Conservation (phyloP, 2,113 vertebrate species). For the Hyaena hyaena region DNA sequence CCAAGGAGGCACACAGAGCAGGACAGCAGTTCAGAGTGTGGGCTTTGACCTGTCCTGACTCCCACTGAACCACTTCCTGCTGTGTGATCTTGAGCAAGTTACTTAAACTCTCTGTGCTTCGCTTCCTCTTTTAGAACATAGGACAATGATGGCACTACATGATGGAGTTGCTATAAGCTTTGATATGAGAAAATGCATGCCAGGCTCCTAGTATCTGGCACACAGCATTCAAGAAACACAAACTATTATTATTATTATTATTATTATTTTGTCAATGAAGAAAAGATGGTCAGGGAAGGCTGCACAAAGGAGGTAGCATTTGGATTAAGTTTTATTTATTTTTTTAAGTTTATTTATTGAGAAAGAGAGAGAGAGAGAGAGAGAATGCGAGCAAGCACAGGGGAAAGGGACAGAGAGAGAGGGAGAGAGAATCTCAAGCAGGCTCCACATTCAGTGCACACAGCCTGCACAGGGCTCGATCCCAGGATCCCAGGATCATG, state of each 20-base stretch:
- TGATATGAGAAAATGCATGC: not conserved
- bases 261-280: not conserved
- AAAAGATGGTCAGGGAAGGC: not conserved
- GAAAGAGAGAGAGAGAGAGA: no score
- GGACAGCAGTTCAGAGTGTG: not conserved
- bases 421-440: no score
- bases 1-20: not conserved
- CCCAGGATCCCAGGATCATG: no score
- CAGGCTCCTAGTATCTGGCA: not conserved
- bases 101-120: conserved; percentile 24
- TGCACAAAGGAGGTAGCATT: not conserved
- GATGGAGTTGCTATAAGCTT: not conserved
- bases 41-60: not conserved
- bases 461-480: no score
- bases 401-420: no score
- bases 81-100: not conserved
- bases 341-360: no score
- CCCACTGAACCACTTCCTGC: not conserved
- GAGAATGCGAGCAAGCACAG: no score
- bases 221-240: not conserved
- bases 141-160: not conserved
- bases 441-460: no score
- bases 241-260: not conserved
- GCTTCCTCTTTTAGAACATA: not conserved
- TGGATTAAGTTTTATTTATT: not conserved